A percentile compares a stretch with the other conserved stretches of the same genome.
Evolutionary conservation across 1,140 invertebrate species (phyloP).

Genomic region (Triops cancriformis): DNA sequence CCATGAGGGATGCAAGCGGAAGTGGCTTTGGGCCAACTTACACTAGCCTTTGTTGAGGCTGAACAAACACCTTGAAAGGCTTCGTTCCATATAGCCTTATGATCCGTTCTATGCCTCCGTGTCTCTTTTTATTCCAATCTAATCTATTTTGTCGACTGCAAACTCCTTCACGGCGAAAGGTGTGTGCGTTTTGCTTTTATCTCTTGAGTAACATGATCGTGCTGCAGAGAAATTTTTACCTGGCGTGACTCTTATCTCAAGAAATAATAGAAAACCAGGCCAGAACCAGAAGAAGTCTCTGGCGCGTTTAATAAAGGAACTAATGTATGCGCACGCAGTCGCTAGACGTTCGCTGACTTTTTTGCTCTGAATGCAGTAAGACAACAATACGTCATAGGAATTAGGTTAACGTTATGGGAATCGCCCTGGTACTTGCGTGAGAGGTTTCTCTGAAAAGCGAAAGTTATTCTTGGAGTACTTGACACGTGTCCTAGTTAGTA

Average conservation of each 20-base stretch:
- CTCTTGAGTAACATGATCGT: neutral
- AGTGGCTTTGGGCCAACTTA: neutral
- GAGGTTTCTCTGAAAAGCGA: too few relatives aligned
- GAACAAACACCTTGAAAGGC: conserved; percentile 13
- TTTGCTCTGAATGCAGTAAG: too few relatives aligned
- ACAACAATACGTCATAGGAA: too few relatives aligned
- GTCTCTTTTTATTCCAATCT: neutral
- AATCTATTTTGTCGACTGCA: neutral
- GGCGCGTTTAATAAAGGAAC: too few relatives aligned
- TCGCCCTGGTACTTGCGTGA: too few relatives aligned
- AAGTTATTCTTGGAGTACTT: too few relatives aligned
- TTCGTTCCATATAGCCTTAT: neutral
- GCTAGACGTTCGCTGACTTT: too few relatives aligned
- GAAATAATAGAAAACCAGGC: neutral
- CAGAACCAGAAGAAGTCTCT: neutral
- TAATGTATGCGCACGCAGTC: too few relatives aligned
- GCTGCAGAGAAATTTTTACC: neutral
- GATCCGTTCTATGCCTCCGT: neutral
- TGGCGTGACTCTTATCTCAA: neutral
- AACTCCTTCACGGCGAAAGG: neutral
- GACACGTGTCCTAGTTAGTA: too few relatives aligned
- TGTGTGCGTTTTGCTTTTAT: neutral
- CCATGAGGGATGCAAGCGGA: neutral
- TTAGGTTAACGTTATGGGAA: too few relatives aligned
- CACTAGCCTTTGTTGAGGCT: neutral